Percentiles rank a stretch among this genome's conserved stretches.
These are phyloP conservation scores for Stictonetta naevosa DNA, from an alignment of 2,113 vertebrate genomes.

Conservation along the genomic window DNA sequence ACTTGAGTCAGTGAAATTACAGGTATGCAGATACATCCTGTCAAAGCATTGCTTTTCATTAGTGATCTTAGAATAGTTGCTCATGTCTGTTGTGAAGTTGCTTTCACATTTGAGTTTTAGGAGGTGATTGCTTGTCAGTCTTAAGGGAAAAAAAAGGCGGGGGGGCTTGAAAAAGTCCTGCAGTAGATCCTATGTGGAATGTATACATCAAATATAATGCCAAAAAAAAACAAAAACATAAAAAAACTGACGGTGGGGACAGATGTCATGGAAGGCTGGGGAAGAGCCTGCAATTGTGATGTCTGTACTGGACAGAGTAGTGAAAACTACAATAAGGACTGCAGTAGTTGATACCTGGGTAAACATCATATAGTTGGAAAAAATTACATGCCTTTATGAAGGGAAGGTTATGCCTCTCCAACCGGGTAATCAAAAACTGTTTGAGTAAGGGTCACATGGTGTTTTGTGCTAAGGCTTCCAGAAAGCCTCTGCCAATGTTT, in stretches of 20 bases:
- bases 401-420: not conserved
- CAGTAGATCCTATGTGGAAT: not conserved
- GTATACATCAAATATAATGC: not conserved
- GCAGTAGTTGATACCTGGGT: not conserved
- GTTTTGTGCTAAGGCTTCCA: not conserved
- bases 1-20: not conserved
- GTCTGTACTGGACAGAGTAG: not conserved
- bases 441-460: not conserved
- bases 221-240: no score
- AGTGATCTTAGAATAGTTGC: not conserved
- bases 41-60: constrained; percentile 24
- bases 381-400: not conserved
- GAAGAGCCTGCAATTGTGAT: not conserved
- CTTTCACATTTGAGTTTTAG: not conserved
- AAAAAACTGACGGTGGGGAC: rapidly evolving
- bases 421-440: not conserved
- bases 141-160: not conserved
- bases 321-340: not conserved
- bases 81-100: not conserved
- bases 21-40: not conserved
- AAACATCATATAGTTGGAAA: not conserved
- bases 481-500: not conserved
- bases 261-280: not conserved
- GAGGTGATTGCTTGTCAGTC: not conserved
- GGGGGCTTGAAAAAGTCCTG: not conserved